These are phyloP conservation scores for Oncorhynchus gorbuscha DNA, from an alignment of 2,113 vertebrate genomes.

Conservation along the genomic window DNA sequence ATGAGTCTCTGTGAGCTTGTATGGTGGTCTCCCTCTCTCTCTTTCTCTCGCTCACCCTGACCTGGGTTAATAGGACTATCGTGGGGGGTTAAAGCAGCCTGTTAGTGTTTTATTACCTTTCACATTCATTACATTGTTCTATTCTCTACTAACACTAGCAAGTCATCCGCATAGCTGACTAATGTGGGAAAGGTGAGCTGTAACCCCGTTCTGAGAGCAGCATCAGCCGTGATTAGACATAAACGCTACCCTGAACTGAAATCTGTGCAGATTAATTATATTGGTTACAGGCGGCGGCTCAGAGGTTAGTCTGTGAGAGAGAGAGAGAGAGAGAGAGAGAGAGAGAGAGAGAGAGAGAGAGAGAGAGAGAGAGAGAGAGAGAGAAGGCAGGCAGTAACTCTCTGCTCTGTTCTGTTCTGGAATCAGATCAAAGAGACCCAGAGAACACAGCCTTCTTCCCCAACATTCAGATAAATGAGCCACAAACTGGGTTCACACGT, in stretches of 20 bases:
- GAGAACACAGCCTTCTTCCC: background rate
- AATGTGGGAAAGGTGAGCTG: background rate
- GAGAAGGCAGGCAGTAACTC: too few relatives aligned
- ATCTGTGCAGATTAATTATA: too few relatives aligned
- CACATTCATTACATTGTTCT: slow-evolving; percentile 2
- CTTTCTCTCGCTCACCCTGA: background rate
- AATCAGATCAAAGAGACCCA: background rate
- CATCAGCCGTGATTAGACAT: too few relatives aligned
- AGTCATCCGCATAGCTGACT: background rate
- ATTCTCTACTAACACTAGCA: background rate
- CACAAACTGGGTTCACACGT: too few relatives aligned
- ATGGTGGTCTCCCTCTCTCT: background rate
- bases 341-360: too few relatives aligned
- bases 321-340: too few relatives aligned
- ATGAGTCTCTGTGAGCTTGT: background rate
- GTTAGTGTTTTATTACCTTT: slow-evolving; percentile 7
- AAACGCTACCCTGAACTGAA: too few relatives aligned
- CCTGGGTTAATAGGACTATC: background rate
- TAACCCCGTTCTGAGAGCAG: too few relatives aligned
- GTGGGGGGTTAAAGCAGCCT: background rate
- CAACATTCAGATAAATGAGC: background rate
- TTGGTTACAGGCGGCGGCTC: too few relatives aligned
- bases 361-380: too few relatives aligned
- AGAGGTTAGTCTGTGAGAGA: too few relatives aligned
- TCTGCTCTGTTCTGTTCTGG: background rate